Evolutionary conservation across 2,888 invertebrate species (phyloP), one percentile per base, ranked within the genome.

Genomic region (Sepiola atlantica): DNA sequence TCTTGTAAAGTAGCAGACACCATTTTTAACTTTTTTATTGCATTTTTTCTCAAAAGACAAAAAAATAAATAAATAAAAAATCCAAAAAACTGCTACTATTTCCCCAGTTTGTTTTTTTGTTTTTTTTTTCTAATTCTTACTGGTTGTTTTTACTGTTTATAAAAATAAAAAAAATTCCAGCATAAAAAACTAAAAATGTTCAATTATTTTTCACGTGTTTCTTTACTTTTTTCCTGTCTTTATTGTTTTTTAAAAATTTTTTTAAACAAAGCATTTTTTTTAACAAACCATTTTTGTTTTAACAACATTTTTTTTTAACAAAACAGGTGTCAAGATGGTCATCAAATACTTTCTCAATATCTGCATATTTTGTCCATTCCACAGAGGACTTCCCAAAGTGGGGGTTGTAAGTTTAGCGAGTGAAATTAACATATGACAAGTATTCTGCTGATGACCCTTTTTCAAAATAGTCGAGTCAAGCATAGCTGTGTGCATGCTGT

Each of bases 11-110:
- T n/a, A 77, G 32, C 77, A 32, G 77, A n/a, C 77, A 77, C 77
- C n/a, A 77, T 77, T 77, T 77, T 77, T 77, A 77, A 77, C 77
- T 77, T 77, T 77, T 77, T 77, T 77, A 77, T 77, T 77, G n/a
- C 77, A 77, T 77, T n/a, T 77, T 45, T 77, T 77, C 77, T n/a
- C 32, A 77, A 45, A 77, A 77, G 77, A 77, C n/a, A 77, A n/a
- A 77, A n/a, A 77, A 77, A 12, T 1, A n/a, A n/a, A n/a, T n/a
- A 77, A 77, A 16, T 14, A 77, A 77, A 77, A n/a, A n/a, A 77
- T 2, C 61, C 61, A 77, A 18, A 32, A 77, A 77, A n/a, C 77
- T 77, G 77, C 77, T 77, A 61, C 61, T 77, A 18, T 77, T 77
- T 45, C 45, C 77, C 77, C 14, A 32, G 77, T 77, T 77, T 77